Conservation (phyloP, 2,113 vertebrate species). For the Sisor rabdophorus region DNA sequence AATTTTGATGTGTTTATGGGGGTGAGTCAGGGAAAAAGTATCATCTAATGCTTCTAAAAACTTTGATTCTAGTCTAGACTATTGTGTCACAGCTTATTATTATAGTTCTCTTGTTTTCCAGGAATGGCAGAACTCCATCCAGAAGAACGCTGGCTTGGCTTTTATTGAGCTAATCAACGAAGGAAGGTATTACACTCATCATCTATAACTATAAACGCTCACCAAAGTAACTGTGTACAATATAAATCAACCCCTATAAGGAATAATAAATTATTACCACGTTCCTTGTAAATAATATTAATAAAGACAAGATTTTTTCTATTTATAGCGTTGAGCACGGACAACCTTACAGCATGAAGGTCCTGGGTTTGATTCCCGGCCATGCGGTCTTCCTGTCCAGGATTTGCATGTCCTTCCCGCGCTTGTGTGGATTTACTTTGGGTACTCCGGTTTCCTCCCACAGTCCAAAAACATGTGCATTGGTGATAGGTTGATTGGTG, state of each 20-base stretch:
- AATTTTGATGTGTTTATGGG: neutral
- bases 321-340: too few relatives aligned
- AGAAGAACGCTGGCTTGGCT: constrained; percentile 96
- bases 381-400: too few relatives aligned
- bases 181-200: constrained; percentile 78
- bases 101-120: constrained; percentile 64
- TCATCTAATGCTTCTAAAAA: neutral
- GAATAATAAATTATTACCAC: neutral
- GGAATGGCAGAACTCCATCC: constrained; percentile 99
- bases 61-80: neutral
- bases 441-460: too few relatives aligned
- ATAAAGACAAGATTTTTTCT: too few relatives aligned
- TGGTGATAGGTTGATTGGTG: too few relatives aligned
- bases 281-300: too few relatives aligned
- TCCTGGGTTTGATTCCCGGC: too few relatives aligned
- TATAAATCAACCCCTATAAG: neutral
- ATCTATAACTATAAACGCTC: neutral
- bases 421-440: too few relatives aligned
- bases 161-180: constrained; percentile 99
- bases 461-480: too few relatives aligned
- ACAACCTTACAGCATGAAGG: too few relatives aligned
- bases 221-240: neutral
- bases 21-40: too few relatives aligned
- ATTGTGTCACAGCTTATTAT: neutral
- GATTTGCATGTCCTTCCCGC: too few relatives aligned